Percentiles rank a stretch among this genome's conserved stretches.
phyloP scores from a whole-genome alignment of 2,113 vertebrate genomes.

The Strix aluco region DNA sequence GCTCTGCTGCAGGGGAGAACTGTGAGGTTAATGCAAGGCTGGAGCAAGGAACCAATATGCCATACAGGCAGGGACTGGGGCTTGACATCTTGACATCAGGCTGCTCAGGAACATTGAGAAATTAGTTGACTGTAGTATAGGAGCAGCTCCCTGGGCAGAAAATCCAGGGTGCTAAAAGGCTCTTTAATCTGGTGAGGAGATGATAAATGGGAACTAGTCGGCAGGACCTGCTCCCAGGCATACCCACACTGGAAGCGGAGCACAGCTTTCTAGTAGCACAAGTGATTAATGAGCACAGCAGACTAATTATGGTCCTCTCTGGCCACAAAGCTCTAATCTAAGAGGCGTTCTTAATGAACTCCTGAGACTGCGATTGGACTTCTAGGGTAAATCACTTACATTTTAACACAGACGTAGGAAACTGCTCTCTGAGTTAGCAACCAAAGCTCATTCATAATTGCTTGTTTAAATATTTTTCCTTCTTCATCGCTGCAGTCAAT shows the following conservation, averaged over 20 bases:
- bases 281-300: constrained; percentile 2
- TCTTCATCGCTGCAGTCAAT: neutral
- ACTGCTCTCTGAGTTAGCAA: neutral
- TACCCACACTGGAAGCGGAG: neutral
- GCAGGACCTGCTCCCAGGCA: neutral
- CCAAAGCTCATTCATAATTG: constrained; percentile 15
- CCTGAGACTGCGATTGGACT: neutral
- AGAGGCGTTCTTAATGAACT: neutral
- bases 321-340: neutral
- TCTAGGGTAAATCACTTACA: neutral
- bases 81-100: neutral
- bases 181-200: neutral
- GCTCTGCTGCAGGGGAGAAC: neutral
- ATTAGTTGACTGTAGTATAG: neutral
- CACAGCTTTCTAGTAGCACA: neutral
- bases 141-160: neutral
- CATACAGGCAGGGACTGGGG: neutral
- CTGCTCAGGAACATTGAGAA: neutral
- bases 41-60: neutral
- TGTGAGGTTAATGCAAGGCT: rapidly evolving
- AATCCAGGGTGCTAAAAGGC: constrained; percentile 7
- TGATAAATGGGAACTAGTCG: neutral
- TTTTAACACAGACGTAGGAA: neutral
- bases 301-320: neutral
- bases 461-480: constrained; percentile 55